phyloP scores from a whole-genome alignment of 2,797 vertebrate species.

The Sciaenops ocellatus region DNA sequence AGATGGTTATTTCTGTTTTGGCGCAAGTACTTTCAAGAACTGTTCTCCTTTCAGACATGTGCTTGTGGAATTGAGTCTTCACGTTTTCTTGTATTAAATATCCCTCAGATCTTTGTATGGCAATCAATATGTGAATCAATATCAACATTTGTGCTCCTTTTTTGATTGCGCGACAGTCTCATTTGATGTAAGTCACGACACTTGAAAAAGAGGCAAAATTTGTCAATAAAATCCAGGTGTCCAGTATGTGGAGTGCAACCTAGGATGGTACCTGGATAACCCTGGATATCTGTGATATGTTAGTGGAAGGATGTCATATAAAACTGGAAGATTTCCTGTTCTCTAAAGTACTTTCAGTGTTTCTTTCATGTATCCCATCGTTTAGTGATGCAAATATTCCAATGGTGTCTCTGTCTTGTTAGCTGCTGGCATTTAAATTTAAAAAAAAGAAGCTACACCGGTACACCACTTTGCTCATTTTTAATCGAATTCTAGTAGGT shows the following conservation, averaged over 20 bases:
- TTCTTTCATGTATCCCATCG: background rate
- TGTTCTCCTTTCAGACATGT: constrained; percentile 1
- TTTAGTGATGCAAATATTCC: background rate
- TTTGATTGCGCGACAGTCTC: constrained; percentile 8
- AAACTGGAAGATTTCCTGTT: background rate
- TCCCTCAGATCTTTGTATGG: background rate
- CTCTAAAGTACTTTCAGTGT: background rate
- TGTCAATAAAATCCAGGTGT: constrained; percentile 6
- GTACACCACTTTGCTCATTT: background rate
- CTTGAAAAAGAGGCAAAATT: constrained; percentile 8
- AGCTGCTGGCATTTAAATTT: background rate
- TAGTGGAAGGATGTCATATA: constrained; percentile 1
- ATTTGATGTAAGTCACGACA: constrained; percentile 9
- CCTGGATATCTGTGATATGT: background rate
- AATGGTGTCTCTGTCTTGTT: background rate
- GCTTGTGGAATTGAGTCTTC: background rate
- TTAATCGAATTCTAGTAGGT: background rate
- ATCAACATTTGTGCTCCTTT: background rate
- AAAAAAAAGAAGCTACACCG: background rate
- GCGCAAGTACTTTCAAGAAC: constrained; percentile 5
- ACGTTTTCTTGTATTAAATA: constrained; percentile 1
- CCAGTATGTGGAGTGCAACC: background rate
- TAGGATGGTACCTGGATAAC: background rate
- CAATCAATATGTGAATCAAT: constrained; percentile 29
- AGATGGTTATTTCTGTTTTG: constrained; percentile 21